Evolutionary conservation across 2,113 vertebrate genomes (phyloP), one percentile per base, ranked within the genome.

Genomic region (Desmodus rotundus): DNA sequence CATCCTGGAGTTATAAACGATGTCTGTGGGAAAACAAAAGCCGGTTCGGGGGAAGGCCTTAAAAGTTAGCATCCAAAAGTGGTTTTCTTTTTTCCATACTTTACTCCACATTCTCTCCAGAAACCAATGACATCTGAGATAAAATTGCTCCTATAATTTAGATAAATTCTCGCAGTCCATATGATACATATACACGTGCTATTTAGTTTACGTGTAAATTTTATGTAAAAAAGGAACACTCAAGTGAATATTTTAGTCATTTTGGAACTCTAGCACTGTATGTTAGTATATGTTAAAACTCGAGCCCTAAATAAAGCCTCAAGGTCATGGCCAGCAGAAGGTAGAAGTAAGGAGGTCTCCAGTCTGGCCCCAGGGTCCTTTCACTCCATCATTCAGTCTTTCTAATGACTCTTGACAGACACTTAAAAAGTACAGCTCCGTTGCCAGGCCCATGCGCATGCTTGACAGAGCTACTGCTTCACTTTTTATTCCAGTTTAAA

Each of bases 181-280:
- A 83, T 24, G 58, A 72, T 31, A 87, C 45, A 85, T 47, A 56
- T 47, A 77, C 43, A 47, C 11, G 9, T 93, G 22, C 28, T 94
- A 54, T 92, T 92, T 88, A 89, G 76, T 52, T 76, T 89, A 4
- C 20, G 36, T 86, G 74, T 77, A 82, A 70, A 54, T 80, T 94
- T 47, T 95, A n/a, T 90, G 33, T n/a, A 86, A 91, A 91, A 97
- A 83, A 89, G 22, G 7, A 84, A 58, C 72, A 82, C 7, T 76
- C 7, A 33, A 33, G 73, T 58, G 84, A 77, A 52, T 76, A 50
- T 78, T 89, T 11, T 43, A 47, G 19, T 87, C 13, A 56, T 82
- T 52, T 91, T 19, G 28, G 45, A 88, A 58, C 13, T 4, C 17
- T 45, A 28, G 58, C 14, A 72, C 67, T 80, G 14, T 10, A 78